phyloP scores from a whole-genome alignment of 2,888 invertebrate genomes.

The Ectemnius cavifrons region DNA sequence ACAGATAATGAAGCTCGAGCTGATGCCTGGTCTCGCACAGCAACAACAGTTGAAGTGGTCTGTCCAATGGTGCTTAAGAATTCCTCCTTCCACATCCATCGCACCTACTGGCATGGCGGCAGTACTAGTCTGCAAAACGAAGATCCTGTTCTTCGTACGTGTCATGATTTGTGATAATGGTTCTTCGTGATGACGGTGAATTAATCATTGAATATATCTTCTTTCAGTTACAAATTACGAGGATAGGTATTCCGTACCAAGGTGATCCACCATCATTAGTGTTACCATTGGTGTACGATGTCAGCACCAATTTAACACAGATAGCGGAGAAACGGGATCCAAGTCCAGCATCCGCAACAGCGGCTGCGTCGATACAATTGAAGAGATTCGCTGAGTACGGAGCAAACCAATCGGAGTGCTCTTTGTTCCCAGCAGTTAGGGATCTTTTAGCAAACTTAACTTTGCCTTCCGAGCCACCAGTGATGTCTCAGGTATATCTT shows the following conservation, averaged over 20 bases:
- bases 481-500: conserved; percentile 75
- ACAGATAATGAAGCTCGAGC: conserved; percentile 87
- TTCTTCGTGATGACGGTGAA: not conserved
- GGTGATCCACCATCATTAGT: conserved; percentile 87
- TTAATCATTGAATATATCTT: conserved; percentile 12
- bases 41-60: conserved; percentile 89
- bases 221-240: conserved; percentile 86
- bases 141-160: conserved; percentile 95
- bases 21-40: conserved; percentile 81
- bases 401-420: conserved; percentile 86
- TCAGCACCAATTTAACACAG: conserved; percentile 90
- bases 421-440: conserved; percentile 93
- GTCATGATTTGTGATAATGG: not conserved
- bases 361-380: conserved; percentile 83
- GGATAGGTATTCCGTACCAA: conserved; percentile 82
- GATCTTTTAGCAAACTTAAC: conserved; percentile 92
- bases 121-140: conserved; percentile 90
- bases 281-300: conserved; percentile 94
- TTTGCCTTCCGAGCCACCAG: conserved; percentile 88
- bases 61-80: conserved; percentile 94
- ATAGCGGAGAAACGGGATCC: conserved; percentile 90
- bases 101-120: conserved; percentile 92
- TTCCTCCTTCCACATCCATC: conserved; percentile 92
- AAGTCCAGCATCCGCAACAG: conserved; percentile 80
- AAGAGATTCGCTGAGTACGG: conserved; percentile 87